Conservation (phyloP, 2,113 vertebrate genomes). For the Cochlearius cochlearius region DNA sequence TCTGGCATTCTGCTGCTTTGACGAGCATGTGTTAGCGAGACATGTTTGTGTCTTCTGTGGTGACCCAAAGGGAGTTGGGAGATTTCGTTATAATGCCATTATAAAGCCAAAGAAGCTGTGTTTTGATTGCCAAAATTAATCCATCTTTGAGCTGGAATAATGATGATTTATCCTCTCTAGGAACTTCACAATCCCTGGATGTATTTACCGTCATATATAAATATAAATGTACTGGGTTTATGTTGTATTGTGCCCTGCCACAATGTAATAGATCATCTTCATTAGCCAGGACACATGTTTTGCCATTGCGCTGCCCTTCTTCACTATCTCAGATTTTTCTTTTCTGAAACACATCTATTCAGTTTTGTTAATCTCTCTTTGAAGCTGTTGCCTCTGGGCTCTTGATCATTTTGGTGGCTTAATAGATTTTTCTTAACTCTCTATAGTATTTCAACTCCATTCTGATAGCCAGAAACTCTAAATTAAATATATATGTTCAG, state of each 20-base stretch:
- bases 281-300: background rate
- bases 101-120: slow-evolving; percentile 3
- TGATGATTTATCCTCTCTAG: background rate
- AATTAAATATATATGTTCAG: background rate
- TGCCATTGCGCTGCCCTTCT: background rate
- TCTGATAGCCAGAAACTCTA: background rate
- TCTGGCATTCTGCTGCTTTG: background rate
- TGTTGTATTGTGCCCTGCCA: background rate
- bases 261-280: background rate
- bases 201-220: background rate
- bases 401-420: background rate
- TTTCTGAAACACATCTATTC: background rate
- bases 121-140: slow-evolving; percentile 47
- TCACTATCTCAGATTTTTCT: background rate
- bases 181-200: slow-evolving; percentile 1
- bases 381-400: background rate
- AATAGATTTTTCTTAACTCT: background rate
- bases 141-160: background rate
- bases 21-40: background rate
- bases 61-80: background rate
- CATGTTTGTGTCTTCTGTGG: background rate
- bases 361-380: background rate
- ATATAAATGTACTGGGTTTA: background rate
- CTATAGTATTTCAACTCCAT: background rate
- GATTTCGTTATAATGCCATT: slow-evolving; percentile 14